Percentiles rank a stretch among this genome's conserved stretches.
phyloP scores from a whole-genome alignment of 2,888 invertebrate species.

The Sarcophaga variegata region DNA sequence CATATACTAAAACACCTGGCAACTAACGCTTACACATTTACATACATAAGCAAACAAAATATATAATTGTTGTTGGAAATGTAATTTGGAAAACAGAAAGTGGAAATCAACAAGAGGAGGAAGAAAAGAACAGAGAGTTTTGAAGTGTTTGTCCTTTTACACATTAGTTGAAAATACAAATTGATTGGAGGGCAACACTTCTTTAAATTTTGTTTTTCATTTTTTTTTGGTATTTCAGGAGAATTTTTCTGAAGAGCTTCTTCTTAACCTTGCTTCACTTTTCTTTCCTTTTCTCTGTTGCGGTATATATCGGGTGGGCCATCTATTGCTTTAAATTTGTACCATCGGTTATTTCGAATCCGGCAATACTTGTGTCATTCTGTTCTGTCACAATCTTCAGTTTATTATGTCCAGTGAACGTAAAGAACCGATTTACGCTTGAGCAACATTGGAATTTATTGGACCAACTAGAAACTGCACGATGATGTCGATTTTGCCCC shows the following conservation, averaged over 20 bases:
- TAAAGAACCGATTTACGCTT: too few relatives aligned
- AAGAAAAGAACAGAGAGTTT: background rate
- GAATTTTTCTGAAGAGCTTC: background rate
- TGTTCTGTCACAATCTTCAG: too few relatives aligned
- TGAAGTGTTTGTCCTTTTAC: constrained; percentile 38
- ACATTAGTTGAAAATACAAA: constrained; percentile 51
- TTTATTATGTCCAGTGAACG: too few relatives aligned
- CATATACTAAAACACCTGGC: background rate
- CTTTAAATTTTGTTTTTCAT: constrained; percentile 1
- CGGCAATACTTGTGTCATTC: too few relatives aligned
- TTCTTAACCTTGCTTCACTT: constrained; percentile 25
- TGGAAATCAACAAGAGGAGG: background rate
- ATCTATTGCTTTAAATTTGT: too few relatives aligned
- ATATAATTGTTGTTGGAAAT: background rate
- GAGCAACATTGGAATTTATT: too few relatives aligned
- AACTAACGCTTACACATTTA: background rate
- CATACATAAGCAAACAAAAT: constrained; percentile 11
- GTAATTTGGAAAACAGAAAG: constrained; percentile 21
- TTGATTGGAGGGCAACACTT: constrained; percentile 7
- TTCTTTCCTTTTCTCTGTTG: too few relatives aligned
- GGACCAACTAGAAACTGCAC: too few relatives aligned
- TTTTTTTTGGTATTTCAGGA: constrained; percentile 7
- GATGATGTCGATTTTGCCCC: too few relatives aligned
- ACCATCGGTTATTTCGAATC: too few relatives aligned
- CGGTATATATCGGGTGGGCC: too few relatives aligned